Percentiles rank a stretch among this genome's conserved stretches.
Conservation (phyloP, 2,888 invertebrate genomes). For the Pecten maximus region DNA sequence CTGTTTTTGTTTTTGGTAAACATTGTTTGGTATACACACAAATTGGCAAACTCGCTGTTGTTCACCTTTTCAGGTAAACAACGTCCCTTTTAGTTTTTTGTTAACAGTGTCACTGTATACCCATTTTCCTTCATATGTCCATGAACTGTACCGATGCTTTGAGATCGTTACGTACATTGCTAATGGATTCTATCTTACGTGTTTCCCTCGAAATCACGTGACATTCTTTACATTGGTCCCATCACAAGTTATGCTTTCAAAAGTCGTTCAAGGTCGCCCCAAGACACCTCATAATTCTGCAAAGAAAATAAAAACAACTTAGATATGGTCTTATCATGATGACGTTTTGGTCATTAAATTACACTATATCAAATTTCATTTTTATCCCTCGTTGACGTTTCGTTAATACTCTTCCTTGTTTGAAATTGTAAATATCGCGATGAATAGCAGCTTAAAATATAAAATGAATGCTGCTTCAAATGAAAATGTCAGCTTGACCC, state of each 20-base stretch:
- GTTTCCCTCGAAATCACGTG: background rate
- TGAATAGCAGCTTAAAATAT: background rate
- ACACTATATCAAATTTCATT: background rate
- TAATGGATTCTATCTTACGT: background rate
- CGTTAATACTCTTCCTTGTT: background rate
- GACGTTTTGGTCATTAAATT: background rate
- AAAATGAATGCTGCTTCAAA: background rate
- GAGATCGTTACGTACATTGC: background rate
- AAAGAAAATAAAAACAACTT: background rate
- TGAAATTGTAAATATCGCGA: background rate
- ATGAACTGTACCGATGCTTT: background rate
- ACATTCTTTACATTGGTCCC: background rate
- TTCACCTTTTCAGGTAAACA: background rate
- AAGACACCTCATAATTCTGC: constrained; percentile 7
- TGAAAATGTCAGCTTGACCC: background rate
- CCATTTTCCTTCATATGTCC: background rate
- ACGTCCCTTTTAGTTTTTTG: too few species aligned
- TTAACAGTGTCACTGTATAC: too few species aligned
- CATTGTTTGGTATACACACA: background rate
- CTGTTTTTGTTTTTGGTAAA: background rate
- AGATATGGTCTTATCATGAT: background rate
- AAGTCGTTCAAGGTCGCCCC: background rate
- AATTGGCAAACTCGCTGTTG: too few species aligned
- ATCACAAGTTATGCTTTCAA: background rate
- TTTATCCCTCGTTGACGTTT: background rate